Evolutionary conservation across 2,888 invertebrate species (phyloP), one percentile per base, ranked within the genome.

Genomic region (Drosophila gaucha): DNA sequence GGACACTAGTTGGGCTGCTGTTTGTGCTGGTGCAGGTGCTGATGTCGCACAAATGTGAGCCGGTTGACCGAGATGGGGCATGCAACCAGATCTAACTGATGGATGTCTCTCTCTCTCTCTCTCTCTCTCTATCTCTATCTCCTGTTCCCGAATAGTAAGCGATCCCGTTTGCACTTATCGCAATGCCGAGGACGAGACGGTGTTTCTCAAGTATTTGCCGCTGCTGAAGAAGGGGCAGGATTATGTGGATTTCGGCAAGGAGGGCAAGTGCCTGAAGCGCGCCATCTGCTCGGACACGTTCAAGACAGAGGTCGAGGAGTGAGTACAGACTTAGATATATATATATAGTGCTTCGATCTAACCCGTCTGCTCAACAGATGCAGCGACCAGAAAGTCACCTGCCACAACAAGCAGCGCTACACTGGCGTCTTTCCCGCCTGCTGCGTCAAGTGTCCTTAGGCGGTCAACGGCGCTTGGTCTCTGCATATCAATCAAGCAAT

Each of bases 351-450:
- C 9, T 9, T 12, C 1, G 14, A 20, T 10, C 2, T 57, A 14
- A 24, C 2, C 8, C 10, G 28, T 58, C 56, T 5, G 47, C 10
- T 12, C 5, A 14, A 16, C 62, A 90, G 90, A 6, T 90, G 90
- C 49, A 65, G 74, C 18, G 71, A 83, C 38, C 80, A 80, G 46
- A 74, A 73, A 2, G 77, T 90, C 9, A 89, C 73, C 18, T 90
- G 90, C 49, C 63, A 59, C 20, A 91, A 91, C 56, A 90, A 85
- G 52, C 84, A 88, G 51, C 83, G 85, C 9, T 91, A 67, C 30
- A 80, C 82, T 12, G 91, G 90, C 12, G 90, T 91, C 3, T 90
- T 91, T 58, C 90, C 90, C 0, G 87, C 79, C 38, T 90, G 90
- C 54, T 90, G 90, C 28, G 65, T 91, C 28, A 90, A 90, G 56